phyloP scores from a whole-genome alignment of 2,888 invertebrate species.

The Drosophila prolongata region DNA sequence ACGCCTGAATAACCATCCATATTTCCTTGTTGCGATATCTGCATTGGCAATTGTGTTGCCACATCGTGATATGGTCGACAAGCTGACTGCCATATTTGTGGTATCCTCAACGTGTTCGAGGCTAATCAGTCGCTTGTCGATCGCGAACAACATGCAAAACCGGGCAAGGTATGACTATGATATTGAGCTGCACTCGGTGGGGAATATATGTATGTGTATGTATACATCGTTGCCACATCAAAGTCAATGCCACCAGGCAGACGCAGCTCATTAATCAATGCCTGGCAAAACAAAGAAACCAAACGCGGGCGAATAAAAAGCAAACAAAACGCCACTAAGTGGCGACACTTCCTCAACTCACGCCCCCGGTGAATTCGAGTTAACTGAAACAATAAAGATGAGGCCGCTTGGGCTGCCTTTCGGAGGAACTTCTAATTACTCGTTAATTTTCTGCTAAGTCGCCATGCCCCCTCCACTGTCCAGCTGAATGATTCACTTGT shows the following conservation, averaged over 20 bases:
- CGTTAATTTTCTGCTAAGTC: conserved; percentile 72
- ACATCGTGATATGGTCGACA: conserved; percentile 12
- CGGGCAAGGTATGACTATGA: conserved; percentile 5
- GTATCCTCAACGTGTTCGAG: conserved; percentile 17
- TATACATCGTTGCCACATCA: conserved; percentile 49
- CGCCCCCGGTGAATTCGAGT: conserved; percentile 30
- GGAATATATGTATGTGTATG: not conserved
- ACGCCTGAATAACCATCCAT: not conserved
- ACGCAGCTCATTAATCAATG: conserved; percentile 71
- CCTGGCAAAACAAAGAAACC: conserved; percentile 57
- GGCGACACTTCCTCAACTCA: conserved; percentile 68
- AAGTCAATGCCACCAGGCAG: conserved; percentile 55
- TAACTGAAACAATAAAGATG: conserved; percentile 56
- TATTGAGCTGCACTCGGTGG: conserved; percentile 38
- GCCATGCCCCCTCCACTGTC: conserved; percentile 5
- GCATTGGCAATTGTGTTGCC: conserved; percentile 6
- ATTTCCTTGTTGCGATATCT: conserved; percentile 5
- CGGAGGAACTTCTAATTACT: conserved; percentile 78
- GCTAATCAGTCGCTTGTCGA: conserved; percentile 58
- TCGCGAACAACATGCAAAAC: conserved; percentile 50
- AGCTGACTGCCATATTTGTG: conserved; percentile 18
- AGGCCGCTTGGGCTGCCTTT: conserved; percentile 50
- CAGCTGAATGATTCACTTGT: conserved; percentile 70
- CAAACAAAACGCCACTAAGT: conserved; percentile 64
- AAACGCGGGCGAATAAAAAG: conserved; percentile 30